Evolutionary conservation across 2,113 vertebrate species (phyloP), one percentile per base, ranked within the genome.

Genomic region (Irena cyanogastra): DNA sequence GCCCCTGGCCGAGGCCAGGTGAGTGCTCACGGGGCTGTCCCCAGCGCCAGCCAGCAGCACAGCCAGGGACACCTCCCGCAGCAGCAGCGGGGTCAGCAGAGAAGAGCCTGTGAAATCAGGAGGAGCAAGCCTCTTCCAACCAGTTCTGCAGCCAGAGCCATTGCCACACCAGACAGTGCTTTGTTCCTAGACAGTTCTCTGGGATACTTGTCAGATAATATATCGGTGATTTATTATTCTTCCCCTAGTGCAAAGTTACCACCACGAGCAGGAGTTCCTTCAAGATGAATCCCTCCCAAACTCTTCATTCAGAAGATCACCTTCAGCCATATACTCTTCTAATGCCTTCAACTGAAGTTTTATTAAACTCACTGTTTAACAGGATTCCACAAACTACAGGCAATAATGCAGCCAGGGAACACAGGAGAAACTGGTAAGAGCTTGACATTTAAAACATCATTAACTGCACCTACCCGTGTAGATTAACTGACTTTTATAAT

Each of bases 401-500:
- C 54, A 83, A 50, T 10, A 52, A 50, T 47, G 39, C 50, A 92
- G 68, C 17, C 71, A 83, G 16, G 16, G 68, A 90, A 35, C 47
- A 33, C 23, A 18, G 17, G 30, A 78, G 59, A 92, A 92, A 66
- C 68, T 31, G 47, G 18, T 53, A 92, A 52, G 60, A 39, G 53
- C 70, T 28, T 22, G 75, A 74, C 56, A 93, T 89, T 89, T 89
- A 87, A 78, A 95, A 63, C 69, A 52, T 80, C 59, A 50, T 90
- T 83, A 94, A 86, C 88, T 45, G 45, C 57, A 95, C 64, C 80
- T 83, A 66, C 71, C 91, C 7, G 14, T 54, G 71, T n/a, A 95
- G 54, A 87, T 92, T 83, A 93, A 77, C 86, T 89, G 64, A 93
- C 59, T 90, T 86, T 89, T 93, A 19, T 91, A 95, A 92, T 70